Evolutionary conservation across 2,888 invertebrate species (phyloP), one percentile per base, ranked within the genome.

Genomic region (Dorcus parallelipipedus): DNA sequence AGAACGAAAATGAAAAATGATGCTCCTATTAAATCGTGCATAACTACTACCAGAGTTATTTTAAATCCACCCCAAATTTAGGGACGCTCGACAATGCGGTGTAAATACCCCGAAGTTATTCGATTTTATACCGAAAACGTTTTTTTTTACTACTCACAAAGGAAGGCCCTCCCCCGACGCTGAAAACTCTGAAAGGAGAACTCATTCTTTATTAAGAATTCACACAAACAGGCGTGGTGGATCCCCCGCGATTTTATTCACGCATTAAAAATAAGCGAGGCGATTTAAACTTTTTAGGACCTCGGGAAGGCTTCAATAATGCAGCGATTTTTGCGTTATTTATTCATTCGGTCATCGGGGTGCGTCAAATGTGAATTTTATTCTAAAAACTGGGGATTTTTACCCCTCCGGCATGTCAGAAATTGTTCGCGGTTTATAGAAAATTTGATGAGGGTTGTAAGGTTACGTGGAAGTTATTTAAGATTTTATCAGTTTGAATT

Each of bases 51-150:
- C 54, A 54, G 54, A 56, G 49, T 55, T 73, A 71, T 71, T 74
- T 74, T 73, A 73, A 73, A 73, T 73, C 72, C 71, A 65, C 73
- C 71, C 67, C 60, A 49, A 60, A 54, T 58, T 58, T 54, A 51
- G 52, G 63, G 64, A 61, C 54, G 63, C 57, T 57, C 64, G 66
- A 71, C 72, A 74, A 72, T 70, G 67, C 65, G 66, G 69, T 69
- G 75, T 75, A 75, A 76, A 76, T 73, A 76, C 75, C 76, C 74
- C 69, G 74, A 76, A 76, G 75, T 75, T 75, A 76, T 76, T 76
- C 73, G 75, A 75, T 75, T 76, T 76, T 70, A 71, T 73, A 72
- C 71, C 68, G 68, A 73, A 74, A 76, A 73, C 71, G 73, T 69
- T 71, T 71, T 74, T 71, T n/a, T 71, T 72, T 71, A 9, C 45